A percentile compares a stretch with the other conserved stretches of the same genome.
These are phyloP conservation scores for Liopterus haemorrhoidalis DNA, from an alignment of 2,888 invertebrate genomes.

Conservation along the genomic window DNA sequence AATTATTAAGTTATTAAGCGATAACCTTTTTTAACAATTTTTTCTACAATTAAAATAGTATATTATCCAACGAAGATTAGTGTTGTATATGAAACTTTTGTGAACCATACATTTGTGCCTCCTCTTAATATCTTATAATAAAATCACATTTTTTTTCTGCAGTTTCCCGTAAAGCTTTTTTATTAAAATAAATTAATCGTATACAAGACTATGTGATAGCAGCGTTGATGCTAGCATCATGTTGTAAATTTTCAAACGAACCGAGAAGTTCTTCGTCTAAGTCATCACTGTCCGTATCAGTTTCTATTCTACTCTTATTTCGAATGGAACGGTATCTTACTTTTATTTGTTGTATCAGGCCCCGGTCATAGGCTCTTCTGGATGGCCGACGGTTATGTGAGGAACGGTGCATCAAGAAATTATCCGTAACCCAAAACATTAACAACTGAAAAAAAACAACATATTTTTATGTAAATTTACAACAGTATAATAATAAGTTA, in stretches of 20 bases:
- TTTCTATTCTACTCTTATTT: slow-evolving; percentile 50
- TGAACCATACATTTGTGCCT: too few species aligned
- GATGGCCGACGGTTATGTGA: slow-evolving; percentile 47
- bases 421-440: slow-evolving; percentile 83
- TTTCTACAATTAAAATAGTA: too few species aligned
- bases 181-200: slow-evolving; percentile 1
- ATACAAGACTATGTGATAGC: slow-evolving; percentile 15
- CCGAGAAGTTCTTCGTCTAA: slow-evolving; percentile 60
- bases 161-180: too few species aligned
- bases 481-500: slow-evolving; percentile 8
- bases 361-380: slow-evolving; percentile 38
- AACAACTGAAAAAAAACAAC: slow-evolving; percentile 57
- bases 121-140: too few species aligned
- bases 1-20: too few species aligned
- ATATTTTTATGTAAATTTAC: slow-evolving; percentile 26
- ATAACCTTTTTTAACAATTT: too few species aligned
- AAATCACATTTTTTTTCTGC: too few species aligned
- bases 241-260: slow-evolving; percentile 38
- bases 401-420: slow-evolving; percentile 68
- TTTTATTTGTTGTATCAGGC: slow-evolving; percentile 43
- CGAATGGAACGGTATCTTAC: slow-evolving; percentile 55
- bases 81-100: too few species aligned
- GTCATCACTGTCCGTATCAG: slow-evolving; percentile 61
- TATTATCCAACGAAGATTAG: too few species aligned
- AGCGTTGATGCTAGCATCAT: slow-evolving; percentile 9